Base-by-base conservation (phyloP, 2,888 invertebrate genomes). In the Euphydryas editha region DNA sequence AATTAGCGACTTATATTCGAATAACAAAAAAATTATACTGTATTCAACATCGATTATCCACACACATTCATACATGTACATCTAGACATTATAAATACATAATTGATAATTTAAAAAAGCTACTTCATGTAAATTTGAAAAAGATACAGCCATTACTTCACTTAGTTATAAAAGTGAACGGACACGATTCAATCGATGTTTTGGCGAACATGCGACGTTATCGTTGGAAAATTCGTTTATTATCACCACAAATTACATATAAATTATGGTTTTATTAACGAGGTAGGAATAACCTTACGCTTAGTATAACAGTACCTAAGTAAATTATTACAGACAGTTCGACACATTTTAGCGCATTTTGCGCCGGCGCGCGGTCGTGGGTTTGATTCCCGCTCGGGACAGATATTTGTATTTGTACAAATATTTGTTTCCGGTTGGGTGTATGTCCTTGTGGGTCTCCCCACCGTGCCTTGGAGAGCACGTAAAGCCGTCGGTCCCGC, bases 231-330 rank as follows among this genome's bases (percentile, higher is more conserved):
- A 69, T 61, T 55, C 56, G 46, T 63, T 64, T 46, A 51, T 56
- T 62, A 59, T 63, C 42, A 39, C 20, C 30, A 47, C 20, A 44
- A 44, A 39, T 39, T 44, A 6, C 2, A n/a, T n/a, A n/a, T n/a
- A n/a, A n/a, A n/a, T n/a, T n/a, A 44, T 49, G 68, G 55, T 62
- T 24, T 47, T 47, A 59, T 59, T 57, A 58, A 58, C 65, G 68
- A 68, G 65, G 68, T 68, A 68, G 65, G 57, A 69, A 44, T 24
- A 54, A 64, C 49, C 46, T 64, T 64, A 42, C 62, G 54, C 57
- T 69, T 64, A 69, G 36, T 24, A 21, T 56, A 56, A 47, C 17
- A 37, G n/a, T 46, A 47, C 18, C 37, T 21, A 49, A 51, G 21
- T 24, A n/a, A 51, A 13, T 51, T 51, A 51, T 24, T 30, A 30